A percentile compares a stretch with the other conserved stretches of the same genome.
Evolutionary conservation across 2,888 invertebrate species (phyloP).

Genomic region (Ametastegia equiseti): DNA sequence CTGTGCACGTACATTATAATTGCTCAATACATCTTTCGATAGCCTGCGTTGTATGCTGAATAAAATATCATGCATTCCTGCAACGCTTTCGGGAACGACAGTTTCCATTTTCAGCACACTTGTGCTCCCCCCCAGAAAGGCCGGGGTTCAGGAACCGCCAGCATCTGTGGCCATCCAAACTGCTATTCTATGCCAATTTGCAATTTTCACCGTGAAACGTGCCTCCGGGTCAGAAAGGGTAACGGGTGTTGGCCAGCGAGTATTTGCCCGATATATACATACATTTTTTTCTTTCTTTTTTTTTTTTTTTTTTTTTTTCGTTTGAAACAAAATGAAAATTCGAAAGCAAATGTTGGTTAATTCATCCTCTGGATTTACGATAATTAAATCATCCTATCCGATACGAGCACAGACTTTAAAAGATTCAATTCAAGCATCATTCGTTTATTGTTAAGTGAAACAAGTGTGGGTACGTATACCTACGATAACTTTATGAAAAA

Average conservation of each 20-base stretch:
- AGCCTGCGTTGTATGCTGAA: slow-evolving; percentile 16
- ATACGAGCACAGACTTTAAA: not conserved
- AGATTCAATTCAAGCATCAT: not conserved
- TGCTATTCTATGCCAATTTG: slow-evolving; percentile 41
- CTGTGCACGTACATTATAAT: not conserved
- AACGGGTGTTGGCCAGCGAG: not conserved
- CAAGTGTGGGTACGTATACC: not conserved
- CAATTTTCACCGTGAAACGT: slow-evolving; percentile 33
- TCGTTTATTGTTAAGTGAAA: not conserved
- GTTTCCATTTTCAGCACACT: slow-evolving; percentile 26
- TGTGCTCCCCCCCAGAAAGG: not conserved
- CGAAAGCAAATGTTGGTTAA: not conserved
- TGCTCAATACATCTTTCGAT: not conserved
- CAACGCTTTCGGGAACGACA: not conserved
- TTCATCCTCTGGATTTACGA: not conserved
- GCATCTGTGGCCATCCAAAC: slow-evolving; percentile 39
- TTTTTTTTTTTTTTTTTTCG: too few species aligned
- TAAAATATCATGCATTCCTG: slow-evolving; percentile 29
- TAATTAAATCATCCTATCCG: not conserved
- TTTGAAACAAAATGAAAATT: not conserved
- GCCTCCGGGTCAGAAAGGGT: not conserved
- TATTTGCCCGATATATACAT: not conserved
- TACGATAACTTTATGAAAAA: not conserved
- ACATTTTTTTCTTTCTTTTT: too few species aligned
- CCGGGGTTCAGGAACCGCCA: slow-evolving; percentile 9